Evolutionary conservation across 2,888 invertebrate species (phyloP).

Genomic region (Phyllotreta striolata): DNA sequence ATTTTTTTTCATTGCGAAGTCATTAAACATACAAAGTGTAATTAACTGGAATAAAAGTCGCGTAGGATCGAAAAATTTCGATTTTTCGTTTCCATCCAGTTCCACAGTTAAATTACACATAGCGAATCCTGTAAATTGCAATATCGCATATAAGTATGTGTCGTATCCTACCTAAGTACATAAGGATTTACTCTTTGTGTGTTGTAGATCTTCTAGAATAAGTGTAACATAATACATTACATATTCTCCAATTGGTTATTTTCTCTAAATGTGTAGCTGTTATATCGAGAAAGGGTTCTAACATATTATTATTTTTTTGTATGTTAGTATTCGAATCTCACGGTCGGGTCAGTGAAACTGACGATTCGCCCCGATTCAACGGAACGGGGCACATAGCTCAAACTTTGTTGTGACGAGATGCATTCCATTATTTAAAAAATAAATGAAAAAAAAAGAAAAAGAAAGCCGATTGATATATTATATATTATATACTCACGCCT

Average conservation of each 20-base stretch:
- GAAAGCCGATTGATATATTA: constrained; percentile 56
- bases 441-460: constrained; percentile 38
- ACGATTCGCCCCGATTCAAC: constrained; percentile 52
- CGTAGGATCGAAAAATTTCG: not conserved
- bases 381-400: constrained; percentile 61
- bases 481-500: constrained; percentile 60
- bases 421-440: constrained; percentile 62
- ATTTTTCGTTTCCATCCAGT: constrained; percentile 32
- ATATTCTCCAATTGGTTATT: constrained; percentile 61
- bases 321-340: constrained; percentile 53
- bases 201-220: constrained; percentile 62
- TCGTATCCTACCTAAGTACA: constrained; percentile 52
- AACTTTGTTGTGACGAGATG: constrained; percentile 63
- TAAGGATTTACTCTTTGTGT: constrained; percentile 62
- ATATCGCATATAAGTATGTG: constrained; percentile 49
- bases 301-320: constrained; percentile 37
- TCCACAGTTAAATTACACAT: constrained; percentile 48
- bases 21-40: no score
- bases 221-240: constrained; percentile 60
- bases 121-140: constrained; percentile 56
- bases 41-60: constrained; percentile 26
- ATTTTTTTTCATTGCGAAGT: constrained; percentile 8
- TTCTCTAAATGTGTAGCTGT: constrained; percentile 63
- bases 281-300: constrained; percentile 58
- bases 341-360: constrained; percentile 47